A percentile compares a stretch with the other conserved stretches of the same genome.
Evolutionary conservation across 1,140 invertebrate species (phyloP).

Genomic region (Brachionus rubens): DNA sequence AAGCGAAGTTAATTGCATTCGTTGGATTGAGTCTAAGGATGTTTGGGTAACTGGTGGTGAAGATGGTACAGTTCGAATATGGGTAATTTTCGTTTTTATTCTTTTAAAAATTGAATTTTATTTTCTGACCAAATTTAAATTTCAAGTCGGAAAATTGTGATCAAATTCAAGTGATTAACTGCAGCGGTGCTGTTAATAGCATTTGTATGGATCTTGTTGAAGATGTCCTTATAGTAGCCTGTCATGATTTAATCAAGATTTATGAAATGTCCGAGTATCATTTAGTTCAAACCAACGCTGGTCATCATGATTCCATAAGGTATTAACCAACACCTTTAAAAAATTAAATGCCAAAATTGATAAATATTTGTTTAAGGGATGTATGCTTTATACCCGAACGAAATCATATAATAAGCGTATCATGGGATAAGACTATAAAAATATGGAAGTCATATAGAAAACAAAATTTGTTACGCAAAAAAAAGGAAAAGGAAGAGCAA

Average conservation of each 20-base stretch:
- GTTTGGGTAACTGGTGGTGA: slow-evolving; percentile 59
- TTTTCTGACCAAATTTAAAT: background rate
- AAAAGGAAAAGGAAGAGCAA: background rate
- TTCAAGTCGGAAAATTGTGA: slow-evolving; percentile 19
- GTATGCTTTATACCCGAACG: slow-evolving; percentile 58
- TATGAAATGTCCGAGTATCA: slow-evolving; percentile 56
- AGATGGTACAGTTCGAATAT: slow-evolving; percentile 58
- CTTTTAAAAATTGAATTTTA: background rate
- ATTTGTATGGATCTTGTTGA: slow-evolving; percentile 39
- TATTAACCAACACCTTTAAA: too few species aligned
- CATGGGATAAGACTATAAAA: slow-evolving; percentile 58
- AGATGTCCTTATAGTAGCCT: slow-evolving; percentile 25
- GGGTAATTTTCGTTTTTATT: slow-evolving; percentile 49
- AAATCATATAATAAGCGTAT: slow-evolving; percentile 59
- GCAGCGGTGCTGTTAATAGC: slow-evolving; percentile 12
- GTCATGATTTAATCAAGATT: slow-evolving; percentile 51
- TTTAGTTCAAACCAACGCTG: slow-evolving; percentile 57
- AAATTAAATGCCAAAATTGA: background rate
- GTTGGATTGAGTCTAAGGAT: slow-evolving; percentile 53
- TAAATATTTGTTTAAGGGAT: slow-evolving; percentile 29
- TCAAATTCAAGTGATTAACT: slow-evolving; percentile 18
- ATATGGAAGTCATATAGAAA: slow-evolving; percentile 59
- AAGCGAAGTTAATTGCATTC: slow-evolving; percentile 52
- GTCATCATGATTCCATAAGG: slow-evolving; percentile 56
- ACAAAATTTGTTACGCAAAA: slow-evolving; percentile 13